Percentiles rank a stretch among this genome's conserved stretches.
phyloP scores from a whole-genome alignment of 23 tunicate genomes.

The Clavelina lepadiformis region DNA sequence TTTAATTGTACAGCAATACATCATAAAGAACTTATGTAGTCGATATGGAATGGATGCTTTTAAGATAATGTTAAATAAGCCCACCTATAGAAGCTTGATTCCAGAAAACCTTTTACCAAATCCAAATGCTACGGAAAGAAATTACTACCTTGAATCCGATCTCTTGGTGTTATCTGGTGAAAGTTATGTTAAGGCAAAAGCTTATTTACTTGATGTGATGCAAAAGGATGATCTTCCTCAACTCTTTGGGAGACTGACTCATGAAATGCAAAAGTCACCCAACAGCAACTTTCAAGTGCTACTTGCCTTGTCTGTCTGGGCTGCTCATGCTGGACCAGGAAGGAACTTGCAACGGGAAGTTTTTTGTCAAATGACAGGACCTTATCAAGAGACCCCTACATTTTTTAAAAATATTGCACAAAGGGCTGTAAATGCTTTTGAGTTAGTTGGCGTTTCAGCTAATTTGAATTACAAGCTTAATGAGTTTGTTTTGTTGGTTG shows the following conservation, averaged over 20 bases:
- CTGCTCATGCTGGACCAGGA: conserved; percentile 2
- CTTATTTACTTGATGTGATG: conserved; percentile 6
- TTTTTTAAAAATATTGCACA: conserved; percentile 4
- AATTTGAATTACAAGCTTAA: conserved; percentile 2
- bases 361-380: no score
- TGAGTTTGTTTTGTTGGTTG: conserved; percentile 6
- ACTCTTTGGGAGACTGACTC: conserved; percentile 2
- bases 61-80: conserved; percentile 18
- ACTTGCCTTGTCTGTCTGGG: conserved; percentile 44
- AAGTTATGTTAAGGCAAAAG: conserved; percentile 8
- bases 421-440: conserved; percentile 1
- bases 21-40: conserved; percentile 27
- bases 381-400: no score
- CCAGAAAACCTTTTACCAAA: conserved; percentile 26
- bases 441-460: neutral
- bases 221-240: neutral
- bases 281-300: conserved; percentile 25
- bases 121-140: neutral
- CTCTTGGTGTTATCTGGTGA: conserved; percentile 17
- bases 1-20: conserved; percentile 16
- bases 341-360: neutral
- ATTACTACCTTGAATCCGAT: conserved; percentile 10
- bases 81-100: conserved; percentile 4
- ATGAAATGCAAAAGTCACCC: conserved; percentile 15
- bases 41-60: conserved; percentile 28